These are phyloP conservation scores for Pharmacophagus antenor DNA, from an alignment of 2,888 invertebrate genomes.

Conservation along the genomic window DNA sequence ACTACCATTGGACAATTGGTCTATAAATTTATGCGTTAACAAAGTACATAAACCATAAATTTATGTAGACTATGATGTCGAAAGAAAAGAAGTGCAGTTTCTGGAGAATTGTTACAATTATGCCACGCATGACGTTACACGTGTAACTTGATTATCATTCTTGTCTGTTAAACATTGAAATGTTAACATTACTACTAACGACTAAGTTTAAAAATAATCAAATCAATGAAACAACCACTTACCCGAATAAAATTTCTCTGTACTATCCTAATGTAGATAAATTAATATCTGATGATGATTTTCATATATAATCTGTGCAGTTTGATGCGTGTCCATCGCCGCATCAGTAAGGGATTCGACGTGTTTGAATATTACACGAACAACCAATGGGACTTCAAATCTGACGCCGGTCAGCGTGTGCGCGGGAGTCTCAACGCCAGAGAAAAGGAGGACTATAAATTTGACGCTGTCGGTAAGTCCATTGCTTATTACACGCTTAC, in stretches of 20 bases:
- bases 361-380: constrained; percentile 95
- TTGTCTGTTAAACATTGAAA: too few species aligned
- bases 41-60: too few species aligned
- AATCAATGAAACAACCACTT: too few species aligned
- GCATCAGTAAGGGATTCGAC: constrained; percentile 91
- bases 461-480: constrained; percentile 81
- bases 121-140: too few species aligned
- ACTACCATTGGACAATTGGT: too few species aligned
- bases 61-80: too few species aligned
- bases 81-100: too few species aligned
- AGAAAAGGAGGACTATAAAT: constrained; percentile 83
- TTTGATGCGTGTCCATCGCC: constrained; percentile 88
- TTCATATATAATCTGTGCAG: constrained; percentile 64
- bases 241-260: not conserved
- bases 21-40: too few species aligned
- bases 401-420: constrained; percentile 80
- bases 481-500: not conserved
- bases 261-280: not conserved
- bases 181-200: too few species aligned
- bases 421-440: constrained; percentile 81
- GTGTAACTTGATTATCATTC: too few species aligned
- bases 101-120: too few species aligned
- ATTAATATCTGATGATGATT: not conserved
- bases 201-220: too few species aligned
- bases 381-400: constrained; percentile 93